phyloP scores from a whole-genome alignment of 2,113 vertebrate genomes.

The Microtus oregoni region DNA sequence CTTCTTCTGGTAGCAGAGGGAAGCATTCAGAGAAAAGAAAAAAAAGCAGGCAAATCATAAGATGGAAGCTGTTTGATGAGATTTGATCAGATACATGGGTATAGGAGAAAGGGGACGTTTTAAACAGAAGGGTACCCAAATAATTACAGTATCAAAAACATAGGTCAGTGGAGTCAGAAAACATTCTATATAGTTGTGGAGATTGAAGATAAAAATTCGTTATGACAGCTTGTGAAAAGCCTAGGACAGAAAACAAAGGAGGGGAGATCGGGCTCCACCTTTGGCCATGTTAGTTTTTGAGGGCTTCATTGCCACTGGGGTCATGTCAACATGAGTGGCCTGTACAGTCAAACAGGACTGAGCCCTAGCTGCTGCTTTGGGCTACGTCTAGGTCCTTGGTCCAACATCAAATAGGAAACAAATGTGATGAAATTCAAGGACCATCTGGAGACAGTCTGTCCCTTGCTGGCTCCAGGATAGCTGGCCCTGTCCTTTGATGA shows the following conservation, averaged over 20 bases:
- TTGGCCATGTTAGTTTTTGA: too few relatives aligned
- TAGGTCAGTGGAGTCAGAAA: neutral
- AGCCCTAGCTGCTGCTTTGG: neutral
- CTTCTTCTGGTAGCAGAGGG: neutral
- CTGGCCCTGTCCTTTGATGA: too few relatives aligned
- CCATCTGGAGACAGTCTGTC: too few relatives aligned
- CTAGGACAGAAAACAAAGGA: neutral
- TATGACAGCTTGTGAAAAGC: neutral
- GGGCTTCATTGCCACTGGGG: too few relatives aligned
- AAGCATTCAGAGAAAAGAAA: neutral
- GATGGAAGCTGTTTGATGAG: neutral
- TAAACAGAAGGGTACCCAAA: neutral
- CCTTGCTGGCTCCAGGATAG: too few relatives aligned
- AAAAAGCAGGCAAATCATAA: neutral
- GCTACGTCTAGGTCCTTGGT: neutral
- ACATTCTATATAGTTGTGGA: neutral
- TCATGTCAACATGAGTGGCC: neutral
- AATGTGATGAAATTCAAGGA: too few relatives aligned
- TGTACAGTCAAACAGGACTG: too few relatives aligned
- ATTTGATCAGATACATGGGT: neutral
- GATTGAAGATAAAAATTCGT: neutral
- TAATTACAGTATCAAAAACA: neutral
- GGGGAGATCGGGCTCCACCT: too few relatives aligned
- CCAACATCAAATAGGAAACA: neutral
- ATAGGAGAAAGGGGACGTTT: neutral